phyloP scores from a whole-genome alignment of 2,113 vertebrate genomes.

The Sylvia atricapilla region DNA sequence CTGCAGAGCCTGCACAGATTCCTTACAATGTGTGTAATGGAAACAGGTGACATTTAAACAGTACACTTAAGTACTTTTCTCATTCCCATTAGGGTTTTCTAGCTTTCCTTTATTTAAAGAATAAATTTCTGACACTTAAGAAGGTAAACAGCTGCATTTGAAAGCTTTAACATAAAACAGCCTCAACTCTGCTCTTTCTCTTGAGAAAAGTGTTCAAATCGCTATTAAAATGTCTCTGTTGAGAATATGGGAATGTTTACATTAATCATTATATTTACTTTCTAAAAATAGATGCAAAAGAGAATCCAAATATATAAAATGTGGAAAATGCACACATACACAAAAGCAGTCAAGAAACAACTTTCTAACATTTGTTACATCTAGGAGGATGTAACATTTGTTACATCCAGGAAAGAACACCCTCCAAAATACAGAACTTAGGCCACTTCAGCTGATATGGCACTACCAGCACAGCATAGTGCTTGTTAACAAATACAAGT shows the following conservation, averaged over 20 bases:
- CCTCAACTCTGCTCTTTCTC: background rate
- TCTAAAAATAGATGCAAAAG: background rate
- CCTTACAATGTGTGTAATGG: slow-evolving; percentile 14
- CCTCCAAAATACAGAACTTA: background rate
- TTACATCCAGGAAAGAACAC: background rate
- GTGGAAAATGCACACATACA: rapidly evolving
- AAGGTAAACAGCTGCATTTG: slow-evolving; percentile 40
- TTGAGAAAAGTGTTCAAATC: slow-evolving; percentile 2
- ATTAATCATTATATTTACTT: background rate
- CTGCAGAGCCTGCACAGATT: background rate
- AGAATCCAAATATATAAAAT: background rate
- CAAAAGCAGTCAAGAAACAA: background rate
- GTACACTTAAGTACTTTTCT: slow-evolving; percentile 3
- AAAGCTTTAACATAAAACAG: slow-evolving; percentile 45
- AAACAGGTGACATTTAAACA: slow-evolving; percentile 65
- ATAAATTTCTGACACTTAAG: slow-evolving; percentile 51
- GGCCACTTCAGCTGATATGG: background rate
- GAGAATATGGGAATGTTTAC: background rate
- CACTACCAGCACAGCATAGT: background rate
- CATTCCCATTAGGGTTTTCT: slow-evolving; percentile 1
- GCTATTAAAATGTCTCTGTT: background rate
- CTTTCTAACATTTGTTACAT: no score
- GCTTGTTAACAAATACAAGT: background rate
- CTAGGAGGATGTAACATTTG: background rate
- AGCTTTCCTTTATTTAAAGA: slow-evolving; percentile 56